Percentiles rank a stretch among this genome's conserved stretches.
phyloP scores from a whole-genome alignment of 1,140 invertebrate species.

The Cryptotermes secundus region DNA sequence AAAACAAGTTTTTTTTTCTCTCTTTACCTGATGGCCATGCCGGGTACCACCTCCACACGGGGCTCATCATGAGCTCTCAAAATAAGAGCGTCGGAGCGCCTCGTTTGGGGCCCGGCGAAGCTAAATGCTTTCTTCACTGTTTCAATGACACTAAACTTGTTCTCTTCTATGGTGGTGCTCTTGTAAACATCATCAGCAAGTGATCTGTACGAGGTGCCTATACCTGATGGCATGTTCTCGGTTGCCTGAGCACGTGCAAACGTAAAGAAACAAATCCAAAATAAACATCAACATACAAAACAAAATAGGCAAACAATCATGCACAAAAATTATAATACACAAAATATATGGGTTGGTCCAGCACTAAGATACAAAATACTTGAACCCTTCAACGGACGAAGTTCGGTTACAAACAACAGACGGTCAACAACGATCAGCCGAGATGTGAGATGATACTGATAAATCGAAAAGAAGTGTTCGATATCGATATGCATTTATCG shows the following conservation, averaged over 20 bases:
- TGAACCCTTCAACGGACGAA: too few relatives aligned
- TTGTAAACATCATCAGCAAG: conserved; percentile 63
- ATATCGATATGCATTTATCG: too few relatives aligned
- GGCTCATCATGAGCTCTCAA: conserved; percentile 43
- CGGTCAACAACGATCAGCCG: too few relatives aligned
- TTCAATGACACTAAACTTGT: conserved; percentile 56
- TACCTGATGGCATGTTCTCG: conserved; percentile 55
- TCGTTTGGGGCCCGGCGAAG: conserved; percentile 49
- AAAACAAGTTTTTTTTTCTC: too few relatives aligned
- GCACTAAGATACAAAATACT: not conserved
- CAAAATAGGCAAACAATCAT: not conserved
- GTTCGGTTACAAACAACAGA: too few relatives aligned
- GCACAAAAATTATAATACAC: not conserved
- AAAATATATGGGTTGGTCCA: not conserved
- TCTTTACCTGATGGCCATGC: conserved; percentile 27
- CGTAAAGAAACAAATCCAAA: conserved; percentile 29
- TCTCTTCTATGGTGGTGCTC: conserved; percentile 60
- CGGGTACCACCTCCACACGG: conserved; percentile 49
- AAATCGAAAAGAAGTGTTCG: too few relatives aligned
- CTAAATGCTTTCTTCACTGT: conserved; percentile 63
- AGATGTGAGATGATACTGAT: too few relatives aligned
- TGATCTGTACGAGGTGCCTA: conserved; percentile 63
- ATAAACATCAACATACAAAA: conserved; percentile 29
- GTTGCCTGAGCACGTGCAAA: conserved; percentile 27
- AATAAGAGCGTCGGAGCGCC: conserved; percentile 56